Conservation (phyloP, 2,888 invertebrate species). For the Ophraella communa region DNA sequence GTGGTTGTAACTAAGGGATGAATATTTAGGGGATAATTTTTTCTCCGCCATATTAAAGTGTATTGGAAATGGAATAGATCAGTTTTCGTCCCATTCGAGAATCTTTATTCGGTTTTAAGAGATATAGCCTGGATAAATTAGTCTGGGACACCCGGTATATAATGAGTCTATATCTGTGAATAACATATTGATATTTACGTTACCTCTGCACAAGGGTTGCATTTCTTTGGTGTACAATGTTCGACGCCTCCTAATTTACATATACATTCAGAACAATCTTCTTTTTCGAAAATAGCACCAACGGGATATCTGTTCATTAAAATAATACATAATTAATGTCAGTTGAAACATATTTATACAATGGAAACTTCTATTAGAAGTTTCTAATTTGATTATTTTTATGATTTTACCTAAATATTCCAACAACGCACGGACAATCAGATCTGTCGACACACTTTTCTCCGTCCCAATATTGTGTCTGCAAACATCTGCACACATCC, state of each 20-base stretch:
- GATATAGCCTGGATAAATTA: too few species aligned
- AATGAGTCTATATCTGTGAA: too few species aligned
- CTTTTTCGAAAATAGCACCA: constrained; percentile 73
- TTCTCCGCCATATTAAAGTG: too few species aligned
- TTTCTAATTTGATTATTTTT: too few species aligned
- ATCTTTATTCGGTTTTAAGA: too few species aligned
- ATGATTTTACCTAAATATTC: constrained; percentile 66
- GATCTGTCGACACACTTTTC: constrained; percentile 72
- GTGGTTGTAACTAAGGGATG: too few species aligned
- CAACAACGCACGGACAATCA: constrained; percentile 80
- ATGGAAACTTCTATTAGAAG: too few species aligned
- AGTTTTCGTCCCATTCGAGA: too few species aligned
- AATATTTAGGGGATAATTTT: too few species aligned
- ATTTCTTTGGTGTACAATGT: constrained; percentile 73
- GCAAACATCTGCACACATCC: constrained; percentile 62
- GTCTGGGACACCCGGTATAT: too few species aligned
- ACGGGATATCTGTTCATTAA: constrained; percentile 68
- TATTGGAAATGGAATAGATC: too few species aligned
- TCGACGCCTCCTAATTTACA: constrained; percentile 78
- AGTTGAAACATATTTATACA: too few species aligned
- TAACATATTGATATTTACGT: constrained; percentile 26
- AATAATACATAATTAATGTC: not conserved
- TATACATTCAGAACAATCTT: constrained; percentile 79
- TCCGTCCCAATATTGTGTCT: constrained; percentile 75
- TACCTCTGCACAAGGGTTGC: constrained; percentile 69